A percentile compares a stretch with the other conserved stretches of the same genome.
phyloP scores from a whole-genome alignment of 2,113 vertebrate genomes.

The Indicator maculatus region DNA sequence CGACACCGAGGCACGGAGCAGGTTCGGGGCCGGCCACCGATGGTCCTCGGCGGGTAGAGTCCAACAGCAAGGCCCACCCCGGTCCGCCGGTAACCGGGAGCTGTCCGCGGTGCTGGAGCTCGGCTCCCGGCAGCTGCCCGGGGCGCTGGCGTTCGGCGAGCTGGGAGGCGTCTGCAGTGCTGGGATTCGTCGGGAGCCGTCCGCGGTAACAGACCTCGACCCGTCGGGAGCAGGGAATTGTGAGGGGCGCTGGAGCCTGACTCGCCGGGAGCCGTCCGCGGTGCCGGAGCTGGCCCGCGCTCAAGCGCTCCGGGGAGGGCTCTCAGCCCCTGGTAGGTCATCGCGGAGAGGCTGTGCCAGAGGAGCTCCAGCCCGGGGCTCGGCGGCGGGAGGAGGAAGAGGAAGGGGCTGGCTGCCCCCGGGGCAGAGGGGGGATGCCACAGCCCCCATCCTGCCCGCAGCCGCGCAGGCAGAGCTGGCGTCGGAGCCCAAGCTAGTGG shows the following conservation, averaged over 20 bases:
- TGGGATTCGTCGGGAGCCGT: neutral
- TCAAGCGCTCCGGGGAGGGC: neutral
- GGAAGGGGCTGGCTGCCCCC: constrained; percentile 6
- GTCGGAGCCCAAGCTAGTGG: neutral
- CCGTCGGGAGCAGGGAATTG: neutral
- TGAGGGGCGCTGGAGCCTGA: neutral
- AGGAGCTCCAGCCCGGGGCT: neutral
- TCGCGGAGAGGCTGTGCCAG: neutral
- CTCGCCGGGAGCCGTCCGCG: neutral
- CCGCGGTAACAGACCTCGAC: neutral
- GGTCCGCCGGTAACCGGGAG: no score
- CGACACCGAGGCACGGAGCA: neutral
- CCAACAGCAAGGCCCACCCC: no score
- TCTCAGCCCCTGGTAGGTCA: neutral
- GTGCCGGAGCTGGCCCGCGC: neutral
- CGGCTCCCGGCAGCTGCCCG: no score
- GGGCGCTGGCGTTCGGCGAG: neutral
- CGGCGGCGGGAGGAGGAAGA: neutral
- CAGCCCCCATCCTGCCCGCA: constrained; percentile 13
- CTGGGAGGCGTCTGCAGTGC: neutral
- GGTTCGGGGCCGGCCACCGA: neutral
- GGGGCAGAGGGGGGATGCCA: neutral
- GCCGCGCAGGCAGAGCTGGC: neutral
- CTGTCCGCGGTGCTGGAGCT: neutral
- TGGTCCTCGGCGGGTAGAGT: neutral